Conservation (phyloP, 2,888 invertebrate species). For the Eupithecia subumbrata region DNA sequence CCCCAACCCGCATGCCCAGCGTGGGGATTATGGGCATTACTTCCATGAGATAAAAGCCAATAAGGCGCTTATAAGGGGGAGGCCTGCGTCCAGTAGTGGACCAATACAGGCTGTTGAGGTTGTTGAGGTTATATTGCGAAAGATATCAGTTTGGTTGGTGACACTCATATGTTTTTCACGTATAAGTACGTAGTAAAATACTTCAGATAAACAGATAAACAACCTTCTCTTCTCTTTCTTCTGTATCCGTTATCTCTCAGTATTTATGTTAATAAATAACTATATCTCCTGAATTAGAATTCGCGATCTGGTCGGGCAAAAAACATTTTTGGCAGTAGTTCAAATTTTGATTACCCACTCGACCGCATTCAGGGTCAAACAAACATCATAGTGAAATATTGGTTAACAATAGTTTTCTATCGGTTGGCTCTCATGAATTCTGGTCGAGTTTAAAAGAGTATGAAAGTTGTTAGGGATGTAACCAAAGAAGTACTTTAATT, state of each 20-base stretch:
- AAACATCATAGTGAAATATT: neutral
- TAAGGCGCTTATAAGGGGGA: no score
- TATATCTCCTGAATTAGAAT: neutral
- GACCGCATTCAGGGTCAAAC: constrained; percentile 9
- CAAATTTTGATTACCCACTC: neutral
- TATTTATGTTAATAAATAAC: neutral
- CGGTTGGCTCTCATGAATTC: neutral
- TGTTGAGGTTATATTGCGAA: neutral
- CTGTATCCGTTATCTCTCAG: neutral
- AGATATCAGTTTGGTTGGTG: neutral
- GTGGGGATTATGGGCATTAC: no score
- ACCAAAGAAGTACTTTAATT: no score
- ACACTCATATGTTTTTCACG: neutral
- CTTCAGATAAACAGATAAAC: no score
- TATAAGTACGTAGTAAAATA: neutral
- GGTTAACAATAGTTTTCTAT: neutral
- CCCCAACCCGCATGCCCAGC: no score
- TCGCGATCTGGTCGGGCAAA: neutral
- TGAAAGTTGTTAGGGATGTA: no score
- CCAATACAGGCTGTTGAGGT: no score
- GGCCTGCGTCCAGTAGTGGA: no score
- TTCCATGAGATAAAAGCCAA: no score
- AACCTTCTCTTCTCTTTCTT: no score
- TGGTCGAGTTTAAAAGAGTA: neutral
- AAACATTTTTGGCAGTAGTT: constrained; percentile 3